Evolutionary conservation across 2,113 vertebrate species (phyloP).

Genomic region (Cyphomyrus plagiostoma): DNA sequence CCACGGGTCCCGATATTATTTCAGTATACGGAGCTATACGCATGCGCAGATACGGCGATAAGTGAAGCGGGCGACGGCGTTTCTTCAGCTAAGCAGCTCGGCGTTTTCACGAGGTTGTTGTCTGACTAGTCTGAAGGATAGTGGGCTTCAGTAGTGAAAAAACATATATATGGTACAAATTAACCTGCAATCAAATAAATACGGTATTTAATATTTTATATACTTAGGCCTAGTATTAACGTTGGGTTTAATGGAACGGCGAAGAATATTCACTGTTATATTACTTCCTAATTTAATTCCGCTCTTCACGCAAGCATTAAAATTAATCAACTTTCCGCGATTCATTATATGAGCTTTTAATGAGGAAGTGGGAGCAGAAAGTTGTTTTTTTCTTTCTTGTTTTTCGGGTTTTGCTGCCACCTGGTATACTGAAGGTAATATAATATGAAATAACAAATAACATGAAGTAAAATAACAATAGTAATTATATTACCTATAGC

Average conservation of each 20-base stretch:
- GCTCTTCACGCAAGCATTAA: background rate
- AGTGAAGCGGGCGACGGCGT: background rate
- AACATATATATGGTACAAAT: background rate
- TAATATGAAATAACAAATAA: background rate
- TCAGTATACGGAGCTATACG: background rate
- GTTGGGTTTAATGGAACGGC: background rate
- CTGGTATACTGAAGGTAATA: background rate
- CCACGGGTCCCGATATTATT: background rate
- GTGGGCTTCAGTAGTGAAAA: background rate
- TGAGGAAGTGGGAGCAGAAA: background rate
- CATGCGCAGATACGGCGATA: background rate
- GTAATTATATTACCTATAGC: background rate
- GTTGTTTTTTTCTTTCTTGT: background rate
- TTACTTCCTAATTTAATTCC: background rate
- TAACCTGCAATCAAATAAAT: background rate
- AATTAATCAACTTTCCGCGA: background rate
- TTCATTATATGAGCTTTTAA: background rate
- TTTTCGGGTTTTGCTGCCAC: conserved; percentile 2
- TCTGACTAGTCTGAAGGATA: background rate
- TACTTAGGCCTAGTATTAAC: background rate
- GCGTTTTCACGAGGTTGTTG: background rate
- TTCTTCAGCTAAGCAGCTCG: background rate
- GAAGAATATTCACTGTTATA: background rate
- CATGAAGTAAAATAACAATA: background rate
- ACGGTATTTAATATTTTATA: background rate